A percentile compares a stretch with the other conserved stretches of the same genome.
Conservation (phyloP, 2,797 vertebrate genomes). For the Adrianichthys oophorus region DNA sequence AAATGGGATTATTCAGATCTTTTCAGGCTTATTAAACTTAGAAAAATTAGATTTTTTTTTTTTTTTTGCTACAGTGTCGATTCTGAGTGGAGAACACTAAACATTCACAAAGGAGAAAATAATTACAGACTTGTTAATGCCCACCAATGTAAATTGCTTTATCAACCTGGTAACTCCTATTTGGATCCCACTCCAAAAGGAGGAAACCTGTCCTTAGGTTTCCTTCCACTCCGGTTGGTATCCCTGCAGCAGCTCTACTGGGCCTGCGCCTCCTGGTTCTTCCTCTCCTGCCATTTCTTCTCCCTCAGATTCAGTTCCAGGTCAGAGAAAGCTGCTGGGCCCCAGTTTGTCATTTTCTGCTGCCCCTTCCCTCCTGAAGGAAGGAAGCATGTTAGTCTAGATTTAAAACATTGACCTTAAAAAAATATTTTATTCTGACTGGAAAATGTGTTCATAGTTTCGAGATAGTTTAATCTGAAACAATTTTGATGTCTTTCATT, state of each 20-base stretch:
- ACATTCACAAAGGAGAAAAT: background rate
- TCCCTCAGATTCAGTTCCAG: constrained; percentile 86
- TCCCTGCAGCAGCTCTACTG: constrained; percentile 44
- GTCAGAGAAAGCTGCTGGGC: constrained; percentile 89
- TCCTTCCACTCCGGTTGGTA: background rate
- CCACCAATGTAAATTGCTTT: constrained; percentile 10
- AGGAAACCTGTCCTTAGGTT: constrained; percentile 1
- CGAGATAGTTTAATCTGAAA: too few relatives aligned
- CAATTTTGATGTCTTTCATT: too few relatives aligned
- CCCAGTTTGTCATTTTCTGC: constrained; percentile 92
- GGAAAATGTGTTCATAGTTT: too few relatives aligned
- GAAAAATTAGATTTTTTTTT: background rate
- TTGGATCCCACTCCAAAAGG: background rate
- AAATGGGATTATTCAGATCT: too few relatives aligned
- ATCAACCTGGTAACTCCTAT: background rate
- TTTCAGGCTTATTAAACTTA: background rate
- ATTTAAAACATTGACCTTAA: too few relatives aligned
- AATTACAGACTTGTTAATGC: constrained; percentile 15
- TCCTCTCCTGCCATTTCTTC: constrained; percentile 91
- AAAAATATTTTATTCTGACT: too few relatives aligned
- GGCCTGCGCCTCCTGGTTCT: constrained; percentile 74
- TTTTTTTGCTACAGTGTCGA: background rate
- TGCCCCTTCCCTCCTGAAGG: constrained; percentile 85
- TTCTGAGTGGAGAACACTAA: background rate
- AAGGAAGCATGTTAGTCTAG: constrained; percentile 3